phyloP scores from a whole-genome alignment of 2,888 invertebrate genomes.

The Schizotus pectinicornis region DNA sequence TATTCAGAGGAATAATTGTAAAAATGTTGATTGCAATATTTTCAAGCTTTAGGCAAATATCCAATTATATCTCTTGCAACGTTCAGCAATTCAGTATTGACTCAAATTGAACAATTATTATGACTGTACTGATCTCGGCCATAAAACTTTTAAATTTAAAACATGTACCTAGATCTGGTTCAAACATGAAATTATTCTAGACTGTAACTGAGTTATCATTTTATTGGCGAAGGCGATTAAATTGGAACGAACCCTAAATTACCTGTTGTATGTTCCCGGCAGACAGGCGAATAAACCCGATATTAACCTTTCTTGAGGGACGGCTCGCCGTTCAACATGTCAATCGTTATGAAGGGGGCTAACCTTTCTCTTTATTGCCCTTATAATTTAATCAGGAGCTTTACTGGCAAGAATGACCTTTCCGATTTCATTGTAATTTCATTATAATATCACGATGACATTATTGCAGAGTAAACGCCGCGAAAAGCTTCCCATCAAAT shows the following conservation, averaged over 20 bases:
- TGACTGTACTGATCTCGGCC: too few relatives aligned
- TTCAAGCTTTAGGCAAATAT: too few relatives aligned
- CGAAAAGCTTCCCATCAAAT: constrained; percentile 4
- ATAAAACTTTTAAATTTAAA: too few relatives aligned
- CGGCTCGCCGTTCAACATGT: constrained; percentile 38
- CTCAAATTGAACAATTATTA: too few relatives aligned
- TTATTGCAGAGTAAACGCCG: constrained; percentile 35
- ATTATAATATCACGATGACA: constrained; percentile 55
- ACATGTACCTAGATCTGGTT: too few relatives aligned
- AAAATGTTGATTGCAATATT: too few relatives aligned
- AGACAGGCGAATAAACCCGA: constrained; percentile 24
- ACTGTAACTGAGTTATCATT: too few relatives aligned
- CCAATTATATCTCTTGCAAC: too few relatives aligned
- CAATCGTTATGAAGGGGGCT: constrained; percentile 49
- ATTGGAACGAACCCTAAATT: background rate
- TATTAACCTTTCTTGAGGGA: constrained; percentile 45
- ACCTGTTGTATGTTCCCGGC: constrained; percentile 8
- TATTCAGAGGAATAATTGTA: too few relatives aligned
- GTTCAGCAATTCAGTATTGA: too few relatives aligned
- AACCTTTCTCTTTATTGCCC: constrained; percentile 56
- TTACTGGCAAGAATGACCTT: constrained; percentile 52
- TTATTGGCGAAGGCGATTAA: background rate
- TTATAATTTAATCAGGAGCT: constrained; percentile 56
- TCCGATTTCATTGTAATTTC: constrained; percentile 50
- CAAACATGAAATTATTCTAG: too few relatives aligned